Evolutionary conservation across 2,113 vertebrate species (phyloP), one percentile per base, ranked within the genome.

Genomic region (Epinephelus fuscoguttatus): DNA sequence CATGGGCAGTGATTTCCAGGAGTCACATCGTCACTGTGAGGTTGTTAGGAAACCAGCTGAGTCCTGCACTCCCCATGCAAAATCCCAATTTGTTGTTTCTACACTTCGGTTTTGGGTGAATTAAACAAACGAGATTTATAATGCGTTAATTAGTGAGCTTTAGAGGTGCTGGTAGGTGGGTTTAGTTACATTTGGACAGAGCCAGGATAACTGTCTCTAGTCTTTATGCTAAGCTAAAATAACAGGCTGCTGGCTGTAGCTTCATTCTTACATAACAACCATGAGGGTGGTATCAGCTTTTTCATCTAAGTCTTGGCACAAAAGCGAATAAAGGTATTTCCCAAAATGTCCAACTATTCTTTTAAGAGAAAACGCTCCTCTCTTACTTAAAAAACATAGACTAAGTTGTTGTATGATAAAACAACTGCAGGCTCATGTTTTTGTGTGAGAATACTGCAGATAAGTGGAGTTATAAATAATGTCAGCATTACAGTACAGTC

Each of bases 381-480:
- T 14, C 23, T 62, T 6, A 33, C n/a, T 82, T 49, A 33, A 18
- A 74, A 56, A 62, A 10, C 19, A 50, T 15, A 47, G 30, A 62
- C 11, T 6, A 2, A 37, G 17, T 2, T 63, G 9, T 60, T 45
- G n/a, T 19, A 40, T 70, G 23, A 53, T 60, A 21, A 52, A 45
- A 23, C 13, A 78, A 59, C 23, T 14, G 42, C 30, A 52, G 8
- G 15, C 27, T 59, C 18, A 6, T 55, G 49, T 14, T 33, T 61
- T 13, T 33, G 18, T 57, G 14, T 66, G 25, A 12, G n/a, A 75
- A 75, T 56, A 15, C 19, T 18, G 45, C 61, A 61, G 78, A 55
- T 53, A n/a, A 25, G 13, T 23, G 13, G 15, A 61, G 6, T 47
- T 23, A 33, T 73, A 69, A 84, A 71, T 33, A 60, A 74, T n/a